Conservation (phyloP, 2,113 vertebrate species). For the Aix galericulata region DNA sequence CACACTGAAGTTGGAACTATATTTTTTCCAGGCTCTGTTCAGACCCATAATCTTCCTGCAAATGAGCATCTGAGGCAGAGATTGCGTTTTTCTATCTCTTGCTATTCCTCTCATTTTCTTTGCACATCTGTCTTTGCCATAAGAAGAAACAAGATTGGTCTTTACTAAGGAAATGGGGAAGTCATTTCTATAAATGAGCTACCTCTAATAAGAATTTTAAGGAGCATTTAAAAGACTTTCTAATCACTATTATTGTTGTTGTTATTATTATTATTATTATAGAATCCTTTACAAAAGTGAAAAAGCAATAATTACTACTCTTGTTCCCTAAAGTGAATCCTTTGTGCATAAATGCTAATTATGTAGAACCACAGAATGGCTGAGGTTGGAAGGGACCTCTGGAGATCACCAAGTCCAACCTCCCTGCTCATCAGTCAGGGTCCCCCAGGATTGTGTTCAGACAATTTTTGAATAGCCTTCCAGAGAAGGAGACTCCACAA, state of each 20-base stretch:
- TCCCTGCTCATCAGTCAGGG: too few relatives aligned
- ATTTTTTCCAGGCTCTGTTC: background rate
- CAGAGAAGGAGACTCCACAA: too few relatives aligned
- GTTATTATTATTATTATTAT: background rate
- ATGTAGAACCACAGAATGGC: too few relatives aligned
- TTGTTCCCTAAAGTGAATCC: background rate
- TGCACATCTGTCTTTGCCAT: rapidly evolving
- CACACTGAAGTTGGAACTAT: background rate
- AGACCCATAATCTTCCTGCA: background rate
- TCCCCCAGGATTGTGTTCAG: too few relatives aligned
- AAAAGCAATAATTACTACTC: background rate
- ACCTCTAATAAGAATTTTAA: background rate
- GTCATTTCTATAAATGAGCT: background rate
- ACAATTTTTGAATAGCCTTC: too few relatives aligned
- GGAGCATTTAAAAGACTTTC: background rate
- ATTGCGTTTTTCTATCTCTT: background rate
- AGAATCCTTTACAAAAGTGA: background rate
- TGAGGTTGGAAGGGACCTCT: too few relatives aligned
- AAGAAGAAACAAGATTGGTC: background rate
- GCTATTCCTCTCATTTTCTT: background rate
- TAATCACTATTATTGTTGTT: background rate
- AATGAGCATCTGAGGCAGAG: background rate
- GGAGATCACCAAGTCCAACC: too few relatives aligned
- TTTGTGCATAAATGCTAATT: background rate
- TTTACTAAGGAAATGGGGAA: background rate